Evolutionary conservation across 2,797 vertebrate genomes (phyloP), one percentile per base, ranked within the genome.

Genomic region (Semaprochilodus insignis): DNA sequence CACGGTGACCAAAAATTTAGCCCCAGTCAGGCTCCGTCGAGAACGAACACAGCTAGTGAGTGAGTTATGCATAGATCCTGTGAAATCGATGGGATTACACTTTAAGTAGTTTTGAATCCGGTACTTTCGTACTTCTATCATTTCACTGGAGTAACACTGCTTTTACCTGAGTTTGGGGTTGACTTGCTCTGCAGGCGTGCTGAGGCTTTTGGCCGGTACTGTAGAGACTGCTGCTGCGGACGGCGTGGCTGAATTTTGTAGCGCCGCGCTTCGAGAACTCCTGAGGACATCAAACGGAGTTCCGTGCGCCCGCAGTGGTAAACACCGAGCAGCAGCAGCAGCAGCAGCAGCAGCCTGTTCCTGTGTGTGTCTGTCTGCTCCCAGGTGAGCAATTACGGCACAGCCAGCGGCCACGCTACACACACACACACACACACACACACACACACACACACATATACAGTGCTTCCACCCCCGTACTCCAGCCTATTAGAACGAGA

Each of bases 341-440:
- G 36, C 36, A 40, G 36, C 73, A 66, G 67, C 55, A 74, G 67
- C 55, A 70, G 77, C 34, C 65, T 59, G 55, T 34, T 66, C 75
- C 66, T 51, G 69, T 66, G 36, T 81, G 69, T 66, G 36, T 81
- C 52, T 72, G 25, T 25, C 74, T 34, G 48, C 73, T 84, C 81
- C 87, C 83, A 77, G 72, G 83, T 83, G 87, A 82, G 83, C 85
- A 88, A 88, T 88, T 88, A 88, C 83, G 83, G 76, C 67, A 86
- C 72, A 74, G 79, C 85, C 75, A 36, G 76, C n/a, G 69, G 75
- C 80, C 78, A 72, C 51, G 48, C 70, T 59, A 70, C 23, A 44
- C 73, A 51, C 74, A 27, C 27, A 66, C 70, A 59, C 55, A 48
- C 78, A 51, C 78, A 57, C 19, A 65, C 57, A 57, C 54, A 25